Percentiles rank a stretch among this genome's conserved stretches.
Evolutionary conservation across 2,797 vertebrate species (phyloP).

Genomic region (Simalia tracyae): DNA sequence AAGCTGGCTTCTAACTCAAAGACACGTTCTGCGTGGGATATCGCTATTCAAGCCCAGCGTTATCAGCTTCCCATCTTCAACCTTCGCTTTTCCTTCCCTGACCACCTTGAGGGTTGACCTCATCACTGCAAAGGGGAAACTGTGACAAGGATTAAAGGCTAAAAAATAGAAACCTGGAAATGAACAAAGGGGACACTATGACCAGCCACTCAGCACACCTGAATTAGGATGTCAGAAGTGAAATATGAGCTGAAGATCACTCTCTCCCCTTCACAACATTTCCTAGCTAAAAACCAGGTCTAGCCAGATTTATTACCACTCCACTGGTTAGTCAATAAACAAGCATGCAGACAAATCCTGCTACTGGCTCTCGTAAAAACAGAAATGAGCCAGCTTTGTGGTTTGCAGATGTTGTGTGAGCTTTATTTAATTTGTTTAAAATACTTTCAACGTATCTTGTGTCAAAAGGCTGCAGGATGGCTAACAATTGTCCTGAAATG

Average conservation of each 20-base stretch:
- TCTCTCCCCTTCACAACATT: background rate
- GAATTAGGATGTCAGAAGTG: slow-evolving; percentile 55
- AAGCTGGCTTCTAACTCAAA: slow-evolving; percentile 61
- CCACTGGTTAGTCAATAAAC: slow-evolving; percentile 24
- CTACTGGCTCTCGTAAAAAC: slow-evolving; percentile 42
- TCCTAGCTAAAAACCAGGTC: slow-evolving; percentile 21
- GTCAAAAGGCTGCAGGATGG: background rate
- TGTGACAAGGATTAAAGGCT: slow-evolving; percentile 72
- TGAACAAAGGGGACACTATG: slow-evolving; percentile 69
- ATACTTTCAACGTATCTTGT: background rate
- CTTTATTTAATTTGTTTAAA: background rate
- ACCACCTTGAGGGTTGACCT: slow-evolving; percentile 71
- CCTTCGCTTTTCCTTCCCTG: slow-evolving; percentile 70
- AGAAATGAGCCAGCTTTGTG: slow-evolving; percentile 52
- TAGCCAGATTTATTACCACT: slow-evolving; percentile 6
- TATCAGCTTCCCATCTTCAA: slow-evolving; percentile 72
- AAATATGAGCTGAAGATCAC: slow-evolving; percentile 34
- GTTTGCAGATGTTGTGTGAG: slow-evolving; percentile 34
- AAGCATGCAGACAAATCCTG: slow-evolving; percentile 49
- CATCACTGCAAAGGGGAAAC: slow-evolving; percentile 65
- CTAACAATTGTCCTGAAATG: background rate
- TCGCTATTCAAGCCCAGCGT: slow-evolving; percentile 63
- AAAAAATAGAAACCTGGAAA: slow-evolving; percentile 63
- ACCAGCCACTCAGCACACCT: slow-evolving; percentile 31
- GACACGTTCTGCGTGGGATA: slow-evolving; percentile 70